Evolutionary conservation across 2,797 vertebrate species (phyloP), one percentile per base, ranked within the genome.

Genomic region (Percopsis omiscomaycus): DNA sequence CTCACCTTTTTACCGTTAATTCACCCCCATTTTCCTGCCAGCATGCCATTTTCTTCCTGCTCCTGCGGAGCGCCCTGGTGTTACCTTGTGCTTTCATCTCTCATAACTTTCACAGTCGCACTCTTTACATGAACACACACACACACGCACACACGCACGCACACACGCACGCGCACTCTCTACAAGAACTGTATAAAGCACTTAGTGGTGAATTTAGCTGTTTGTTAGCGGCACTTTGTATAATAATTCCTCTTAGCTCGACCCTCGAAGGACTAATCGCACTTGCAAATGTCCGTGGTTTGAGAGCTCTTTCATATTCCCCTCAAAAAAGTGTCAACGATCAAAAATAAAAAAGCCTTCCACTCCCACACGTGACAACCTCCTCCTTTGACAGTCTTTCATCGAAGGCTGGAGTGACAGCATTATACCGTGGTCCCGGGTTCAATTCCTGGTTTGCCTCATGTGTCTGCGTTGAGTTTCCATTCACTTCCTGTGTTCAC

Each of bases 261-360:
- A 55, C 72, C 54, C 70, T 72, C 55, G 66, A 55, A 44, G 22
- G 74, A 58, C 55, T 64, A 78, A 78, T 74, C 68, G 64, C 27
- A 61, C 55, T 54, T 48, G 58, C 68, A 52, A 72, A 61, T 61
- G 58, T 47, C 49, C 67, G 70, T 44, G 52, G 65, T 54, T 32
- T 42, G 6, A 69, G 14, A 9, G 15, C 55, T 3, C 10, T 64
- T 29, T 55, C 8, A 32, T 6, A 6, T 59, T 12, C 55, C 5
- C 55, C 8, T 44, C 28, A 5, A 32, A 32, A 32, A 32, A 48
- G 3, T 5, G 4, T 4, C 46, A 13, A 15, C 5, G 4, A 50
- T 50, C 15, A 2, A 50, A 15, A 50, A 16, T 4, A 15, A 5
- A 5, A 50, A 10, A 50, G 16, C 48, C 5, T 49, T n/a, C 13